These are phyloP conservation scores for Oeneis ivallda DNA, from an alignment of 2,888 invertebrate species.

Conservation along the genomic window DNA sequence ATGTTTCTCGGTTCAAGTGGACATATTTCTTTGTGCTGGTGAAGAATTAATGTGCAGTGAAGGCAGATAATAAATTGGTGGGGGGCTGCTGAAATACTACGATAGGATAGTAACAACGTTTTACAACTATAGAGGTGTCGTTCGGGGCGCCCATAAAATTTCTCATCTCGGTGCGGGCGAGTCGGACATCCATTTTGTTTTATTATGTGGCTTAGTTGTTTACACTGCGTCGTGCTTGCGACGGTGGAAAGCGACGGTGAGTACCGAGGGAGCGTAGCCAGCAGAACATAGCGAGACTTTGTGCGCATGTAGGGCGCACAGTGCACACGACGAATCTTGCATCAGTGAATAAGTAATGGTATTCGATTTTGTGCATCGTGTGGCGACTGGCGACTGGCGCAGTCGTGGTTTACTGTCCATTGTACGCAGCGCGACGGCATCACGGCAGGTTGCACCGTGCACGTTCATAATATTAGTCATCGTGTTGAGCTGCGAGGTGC, in stretches of 20 bases:
- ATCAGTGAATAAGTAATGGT: slow-evolving; percentile 72
- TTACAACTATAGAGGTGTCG: slow-evolving; percentile 71
- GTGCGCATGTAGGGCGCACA: slow-evolving; percentile 76
- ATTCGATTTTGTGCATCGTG: slow-evolving; percentile 76
- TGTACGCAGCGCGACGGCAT: slow-evolving; percentile 27
- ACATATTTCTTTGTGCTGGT: slow-evolving; percentile 65
- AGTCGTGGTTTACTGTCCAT: slow-evolving; percentile 53
- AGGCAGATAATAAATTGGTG: slow-evolving; percentile 74
- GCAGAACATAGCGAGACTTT: slow-evolving; percentile 50
- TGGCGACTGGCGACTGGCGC: slow-evolving; percentile 47
- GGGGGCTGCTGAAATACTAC: slow-evolving; percentile 82
- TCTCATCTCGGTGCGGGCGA: slow-evolving; percentile 72
- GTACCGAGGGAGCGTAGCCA: slow-evolving; percentile 45
- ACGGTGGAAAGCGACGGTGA: slow-evolving; percentile 79
- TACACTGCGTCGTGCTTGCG: slow-evolving; percentile 67
- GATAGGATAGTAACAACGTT: slow-evolving; percentile 80
- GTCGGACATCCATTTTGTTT: slow-evolving; percentile 80
- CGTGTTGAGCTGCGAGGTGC: slow-evolving; percentile 24
- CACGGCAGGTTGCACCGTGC: slow-evolving; percentile 14
- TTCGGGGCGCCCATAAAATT: slow-evolving; percentile 69
- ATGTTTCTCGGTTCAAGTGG: slow-evolving; percentile 55
- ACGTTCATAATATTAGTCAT: slow-evolving; percentile 36
- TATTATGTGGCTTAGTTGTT: slow-evolving; percentile 78
- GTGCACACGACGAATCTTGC: slow-evolving; percentile 73
- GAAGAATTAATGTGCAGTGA: slow-evolving; percentile 59